Conservation (phyloP, 2,888 invertebrate genomes). For the Hyposoter didymator region DNA sequence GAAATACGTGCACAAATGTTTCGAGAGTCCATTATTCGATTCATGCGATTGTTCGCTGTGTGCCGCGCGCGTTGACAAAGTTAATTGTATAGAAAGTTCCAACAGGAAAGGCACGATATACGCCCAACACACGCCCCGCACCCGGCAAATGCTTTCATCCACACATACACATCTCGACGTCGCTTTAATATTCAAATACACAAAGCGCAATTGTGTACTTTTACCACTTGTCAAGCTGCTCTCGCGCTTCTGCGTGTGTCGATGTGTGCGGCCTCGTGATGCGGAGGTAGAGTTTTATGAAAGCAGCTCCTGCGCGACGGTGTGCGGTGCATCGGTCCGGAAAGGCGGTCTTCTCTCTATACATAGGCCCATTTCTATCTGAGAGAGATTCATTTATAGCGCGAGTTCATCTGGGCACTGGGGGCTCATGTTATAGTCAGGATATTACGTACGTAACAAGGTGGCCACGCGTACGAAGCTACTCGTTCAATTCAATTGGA, state of each 20-base stretch:
- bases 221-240: slow-evolving; percentile 24
- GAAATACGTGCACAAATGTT: slow-evolving; percentile 32
- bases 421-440: slow-evolving; percentile 18
- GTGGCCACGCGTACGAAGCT: not conserved
- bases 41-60: slow-evolving; percentile 42
- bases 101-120: slow-evolving; percentile 58
- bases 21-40: slow-evolving; percentile 52
- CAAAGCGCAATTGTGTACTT: slow-evolving; percentile 26
- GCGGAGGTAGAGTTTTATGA: slow-evolving; percentile 54
- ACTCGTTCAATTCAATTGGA: slow-evolving; percentile 9
- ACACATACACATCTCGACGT: not conserved
- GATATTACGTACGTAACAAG: slow-evolving; percentile 45
- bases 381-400: slow-evolving; percentile 69
- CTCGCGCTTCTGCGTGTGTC: not conserved
- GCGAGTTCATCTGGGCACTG: slow-evolving; percentile 67
- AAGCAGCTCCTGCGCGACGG: slow-evolving; percentile 59
- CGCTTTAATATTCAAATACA: not conserved
- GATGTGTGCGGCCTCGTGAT: not conserved
- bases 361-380: slow-evolving; percentile 66
- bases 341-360: slow-evolving; percentile 64
- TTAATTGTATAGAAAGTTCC: slow-evolving; percentile 67
- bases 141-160: not conserved
- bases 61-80: slow-evolving; percentile 50
- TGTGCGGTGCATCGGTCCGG: slow-evolving; percentile 60
- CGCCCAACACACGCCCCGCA: slow-evolving; percentile 1